Base-by-base conservation (phyloP, 1,140 invertebrate genomes). In the Rhopalosiphum maidis region DNA sequence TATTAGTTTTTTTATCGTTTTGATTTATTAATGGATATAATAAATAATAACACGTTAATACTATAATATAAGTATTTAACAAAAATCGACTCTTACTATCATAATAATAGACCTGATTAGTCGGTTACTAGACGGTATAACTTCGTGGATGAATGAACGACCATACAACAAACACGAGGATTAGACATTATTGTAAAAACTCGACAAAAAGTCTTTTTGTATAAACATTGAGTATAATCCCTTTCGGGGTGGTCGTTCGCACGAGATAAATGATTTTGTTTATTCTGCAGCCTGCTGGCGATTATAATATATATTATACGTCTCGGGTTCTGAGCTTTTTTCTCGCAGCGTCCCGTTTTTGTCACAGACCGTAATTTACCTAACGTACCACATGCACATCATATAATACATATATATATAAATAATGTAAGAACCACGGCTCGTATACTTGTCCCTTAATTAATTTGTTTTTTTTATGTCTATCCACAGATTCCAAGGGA, bases 191-290 rank as follows among this genome's bases (percentile, higher is more conserved):
- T 41, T 55, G 83, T 23, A 41, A 37, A 92, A 83, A 83, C 77
- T 48, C 91, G 43, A 82, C 91, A 85, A 92, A 92, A 83, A 92
- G 77, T 92, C 68, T 83, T 43, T 91, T 83, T 51, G n/a, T 83
- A 48, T 83, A 91, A 83, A 92, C 91, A 83, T 54, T 48, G 91
- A 54, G 51, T 37, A 83, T 82, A 51, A 82, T 51, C 91, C 77
- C 46, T 91, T 83, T 83, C 43, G 77, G 91, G n/a, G 46, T 92
- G 35, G 91, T 48, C 68, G n/a, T 51, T 46, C n/a, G 77, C 91
- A 82, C 46, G 91, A 51, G 91, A 92, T 92, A 92, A 77, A 92
- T 83, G 68, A 77, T 21, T 82, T 77, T 92, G 91, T 92, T 92
- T 92, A 46, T 46, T 92, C 41, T 41, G 3, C n/a, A 22, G 77